A percentile compares a stretch with the other conserved stretches of the same genome.
These are phyloP conservation scores for Meda fulgida DNA, from an alignment of 2,797 vertebrate species.

Conservation along the genomic window DNA sequence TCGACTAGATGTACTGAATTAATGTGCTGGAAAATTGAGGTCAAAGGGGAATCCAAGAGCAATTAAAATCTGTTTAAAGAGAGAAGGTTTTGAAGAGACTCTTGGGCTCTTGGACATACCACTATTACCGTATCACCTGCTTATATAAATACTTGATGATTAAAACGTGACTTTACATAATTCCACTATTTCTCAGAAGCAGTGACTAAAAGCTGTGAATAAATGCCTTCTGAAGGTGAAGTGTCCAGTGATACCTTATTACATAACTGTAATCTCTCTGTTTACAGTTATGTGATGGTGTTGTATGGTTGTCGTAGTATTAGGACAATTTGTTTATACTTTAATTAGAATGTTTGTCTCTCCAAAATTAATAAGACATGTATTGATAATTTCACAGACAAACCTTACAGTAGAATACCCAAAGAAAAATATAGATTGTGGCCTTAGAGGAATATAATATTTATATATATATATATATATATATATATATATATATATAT, in stretches of 20 bases:
- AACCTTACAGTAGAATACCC: background rate
- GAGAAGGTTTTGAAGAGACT: constrained; percentile 21
- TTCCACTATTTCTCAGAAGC: background rate
- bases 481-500: no score
- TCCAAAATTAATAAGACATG: background rate
- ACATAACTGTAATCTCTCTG: background rate
- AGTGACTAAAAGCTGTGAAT: background rate
- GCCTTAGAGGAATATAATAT: background rate
- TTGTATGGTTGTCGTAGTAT: background rate
- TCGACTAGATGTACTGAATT: constrained; percentile 31
- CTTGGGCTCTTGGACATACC: constrained; percentile 11
- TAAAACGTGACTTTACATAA: constrained; percentile 36
- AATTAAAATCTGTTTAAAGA: constrained; percentile 34
- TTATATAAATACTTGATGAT: constrained; percentile 16
- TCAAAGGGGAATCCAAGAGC: constrained; percentile 25
- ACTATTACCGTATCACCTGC: constrained; percentile 8
- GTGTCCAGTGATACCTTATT: background rate
- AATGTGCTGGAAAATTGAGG: constrained; percentile 38
- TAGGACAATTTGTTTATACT: background rate
- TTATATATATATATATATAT: no score
- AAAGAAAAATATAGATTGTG: background rate
- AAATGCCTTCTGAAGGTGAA: background rate
- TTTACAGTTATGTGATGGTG: background rate
- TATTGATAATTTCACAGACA: background rate
- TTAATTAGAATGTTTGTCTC: background rate